These are phyloP conservation scores for Atrina japonica DNA, from an alignment of 2,888 invertebrate species.

Conservation along the genomic window DNA sequence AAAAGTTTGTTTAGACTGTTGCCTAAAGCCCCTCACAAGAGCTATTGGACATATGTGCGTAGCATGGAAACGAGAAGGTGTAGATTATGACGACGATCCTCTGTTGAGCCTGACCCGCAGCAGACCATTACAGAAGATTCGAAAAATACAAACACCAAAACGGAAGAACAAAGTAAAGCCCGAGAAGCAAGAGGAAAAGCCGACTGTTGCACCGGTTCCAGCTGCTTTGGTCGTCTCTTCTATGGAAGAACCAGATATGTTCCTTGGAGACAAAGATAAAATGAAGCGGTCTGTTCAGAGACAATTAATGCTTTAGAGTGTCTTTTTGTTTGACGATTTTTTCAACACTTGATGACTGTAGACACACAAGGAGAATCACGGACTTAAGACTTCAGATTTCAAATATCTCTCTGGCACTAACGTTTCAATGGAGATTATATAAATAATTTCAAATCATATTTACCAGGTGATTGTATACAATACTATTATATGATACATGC, in stretches of 20 bases:
- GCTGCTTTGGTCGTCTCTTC: not conserved
- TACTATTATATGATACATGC: too few relatives aligned
- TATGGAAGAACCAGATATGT: not conserved
- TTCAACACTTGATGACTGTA: too few relatives aligned
- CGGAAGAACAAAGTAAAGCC: slow-evolving; percentile 20
- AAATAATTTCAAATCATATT: too few relatives aligned
- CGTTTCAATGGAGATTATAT: too few relatives aligned
- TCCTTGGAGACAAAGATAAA: slow-evolving; percentile 16
- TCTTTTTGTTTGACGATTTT: too few relatives aligned
- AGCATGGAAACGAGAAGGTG: slow-evolving; percentile 13
- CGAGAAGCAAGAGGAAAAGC: slow-evolving; percentile 4
- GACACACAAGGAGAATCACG: too few relatives aligned
- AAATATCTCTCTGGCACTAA: too few relatives aligned
- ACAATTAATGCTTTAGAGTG: slow-evolving; percentile 19
- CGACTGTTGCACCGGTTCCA: not conserved
- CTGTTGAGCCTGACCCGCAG: not conserved
- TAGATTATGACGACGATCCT: slow-evolving; percentile 13
- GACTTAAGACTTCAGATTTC: too few relatives aligned
- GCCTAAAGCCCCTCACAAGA: slow-evolving; percentile 19
- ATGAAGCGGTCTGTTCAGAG: slow-evolving; percentile 19
- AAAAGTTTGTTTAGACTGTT: slow-evolving; percentile 18
- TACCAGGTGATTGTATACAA: too few relatives aligned
- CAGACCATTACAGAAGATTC: not conserved
- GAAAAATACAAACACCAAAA: slow-evolving; percentile 15
- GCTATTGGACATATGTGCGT: slow-evolving; percentile 19